Conservation (phyloP, 2,888 invertebrate genomes). For the Melieria crassipennis region DNA sequence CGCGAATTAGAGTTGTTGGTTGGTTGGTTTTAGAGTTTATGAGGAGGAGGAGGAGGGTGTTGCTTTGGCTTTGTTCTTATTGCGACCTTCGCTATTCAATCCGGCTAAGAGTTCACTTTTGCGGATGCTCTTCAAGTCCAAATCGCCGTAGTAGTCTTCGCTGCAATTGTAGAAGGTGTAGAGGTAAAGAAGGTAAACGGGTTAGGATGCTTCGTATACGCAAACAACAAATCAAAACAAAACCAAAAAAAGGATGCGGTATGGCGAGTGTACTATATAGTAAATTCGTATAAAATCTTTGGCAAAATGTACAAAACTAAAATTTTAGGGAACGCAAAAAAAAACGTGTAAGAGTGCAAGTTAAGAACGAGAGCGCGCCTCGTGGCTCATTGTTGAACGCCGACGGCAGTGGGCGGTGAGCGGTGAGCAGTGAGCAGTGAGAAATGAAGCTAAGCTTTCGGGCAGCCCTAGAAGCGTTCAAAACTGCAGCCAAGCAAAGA, state of each 20-base stretch:
- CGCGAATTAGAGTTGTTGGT: conserved; percentile 26
- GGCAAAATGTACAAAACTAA: background rate
- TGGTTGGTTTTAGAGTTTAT: conserved; percentile 50
- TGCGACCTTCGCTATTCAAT: conserved; percentile 67
- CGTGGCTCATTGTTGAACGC: too few species aligned
- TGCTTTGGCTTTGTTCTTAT: conserved; percentile 67
- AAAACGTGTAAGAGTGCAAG: background rate
- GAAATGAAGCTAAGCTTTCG: too few species aligned
- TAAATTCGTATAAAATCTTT: too few species aligned
- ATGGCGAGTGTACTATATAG: too few species aligned
- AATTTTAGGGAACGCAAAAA: background rate
- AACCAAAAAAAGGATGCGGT: background rate
- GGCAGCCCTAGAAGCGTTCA: too few species aligned
- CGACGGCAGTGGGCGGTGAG: too few species aligned
- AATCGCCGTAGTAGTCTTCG: conserved; percentile 96
- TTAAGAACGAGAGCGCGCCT: background rate
- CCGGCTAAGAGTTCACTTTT: conserved; percentile 92
- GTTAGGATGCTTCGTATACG: background rate
- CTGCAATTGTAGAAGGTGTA: conserved; percentile 70
- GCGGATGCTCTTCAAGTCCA: conserved; percentile 94
- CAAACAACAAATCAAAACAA: background rate
- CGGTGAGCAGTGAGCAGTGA: too few species aligned
- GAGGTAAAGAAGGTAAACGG: background rate
- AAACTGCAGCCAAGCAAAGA: conserved; percentile 16
- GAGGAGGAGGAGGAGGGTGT: conserved; percentile 57